A percentile compares a stretch with the other conserved stretches of the same genome.
These are phyloP conservation scores for Nycteola revayana DNA, from an alignment of 2,888 invertebrate genomes.

Conservation along the genomic window DNA sequence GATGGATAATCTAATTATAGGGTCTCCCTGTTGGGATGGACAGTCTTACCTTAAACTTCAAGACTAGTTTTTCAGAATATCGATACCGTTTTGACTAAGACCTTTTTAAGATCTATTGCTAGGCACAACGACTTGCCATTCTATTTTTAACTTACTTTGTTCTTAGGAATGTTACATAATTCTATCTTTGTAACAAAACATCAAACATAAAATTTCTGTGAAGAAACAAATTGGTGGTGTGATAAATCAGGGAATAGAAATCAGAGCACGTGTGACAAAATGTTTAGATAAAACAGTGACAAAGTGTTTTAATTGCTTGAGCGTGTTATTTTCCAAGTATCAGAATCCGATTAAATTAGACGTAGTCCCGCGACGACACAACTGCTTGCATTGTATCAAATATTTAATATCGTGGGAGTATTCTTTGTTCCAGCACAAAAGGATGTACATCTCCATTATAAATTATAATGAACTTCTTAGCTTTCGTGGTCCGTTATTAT, in stretches of 20 bases:
- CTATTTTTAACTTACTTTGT: too few relatives aligned
- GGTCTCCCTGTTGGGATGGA: slow-evolving; percentile 50
- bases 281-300: slow-evolving; percentile 26
- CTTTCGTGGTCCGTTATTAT: slow-evolving; percentile 1
- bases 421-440: slow-evolving; percentile 12
- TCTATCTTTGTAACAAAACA: too few relatives aligned
- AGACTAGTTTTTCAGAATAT: slow-evolving; percentile 40
- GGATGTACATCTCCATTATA: slow-evolving; percentile 5
- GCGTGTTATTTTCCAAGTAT: slow-evolving; percentile 36
- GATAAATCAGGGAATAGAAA: slow-evolving; percentile 12
- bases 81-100: slow-evolving; percentile 32
- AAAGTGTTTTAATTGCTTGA: slow-evolving; percentile 33
- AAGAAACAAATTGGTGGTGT: too few relatives aligned
- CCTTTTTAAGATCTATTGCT: too few relatives aligned
- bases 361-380: slow-evolving; percentile 28
- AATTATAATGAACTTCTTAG: slow-evolving; percentile 4
- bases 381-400: slow-evolving; percentile 33
- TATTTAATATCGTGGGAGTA: slow-evolving; percentile 38
- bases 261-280: slow-evolving; percentile 31
- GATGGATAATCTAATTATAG: slow-evolving; percentile 74
- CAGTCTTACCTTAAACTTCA: slow-evolving; percentile 47
- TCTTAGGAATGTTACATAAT: too few relatives aligned
- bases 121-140: too few relatives aligned
- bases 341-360: slow-evolving; percentile 36
- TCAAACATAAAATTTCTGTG: too few relatives aligned